Evolutionary conservation across 1,140 invertebrate species (phyloP), one percentile per base, ranked within the genome.

Genomic region (Hylaeus volcanicus): DNA sequence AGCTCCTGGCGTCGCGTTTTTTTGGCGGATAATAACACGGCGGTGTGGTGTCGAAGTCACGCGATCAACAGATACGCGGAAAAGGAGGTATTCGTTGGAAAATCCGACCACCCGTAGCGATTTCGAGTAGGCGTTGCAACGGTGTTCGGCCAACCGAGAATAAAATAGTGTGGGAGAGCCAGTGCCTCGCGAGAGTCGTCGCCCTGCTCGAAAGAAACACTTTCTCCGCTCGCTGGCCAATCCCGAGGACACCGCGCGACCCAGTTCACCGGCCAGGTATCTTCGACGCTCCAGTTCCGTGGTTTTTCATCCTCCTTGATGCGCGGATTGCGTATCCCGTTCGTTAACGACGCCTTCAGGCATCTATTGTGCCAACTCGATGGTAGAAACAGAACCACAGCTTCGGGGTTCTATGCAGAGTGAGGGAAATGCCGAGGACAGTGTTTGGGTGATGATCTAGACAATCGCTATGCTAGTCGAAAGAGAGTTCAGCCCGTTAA

Each of bases 101-200:
- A 87, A 86, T 61, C 82, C 53, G 87, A 86, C 86, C 84, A 88
- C 86, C 84, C 84, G 79, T 81, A 65, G 58, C 74, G 83, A 14
- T 9, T 76, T 75, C n/a, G 81, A 86, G 88, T 89, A 85, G 89
- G 89, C 89, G 88, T 87, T 79, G 83, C 79, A 79, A 45, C 79
- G 78, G 78, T 86, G 87, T 81, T 84, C 84, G 81, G 64, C 81
- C 80, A 68, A 82, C 51, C 72, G 76, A 72, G 82, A 60, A 81
- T 89, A 88, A 90, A 88, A 89, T 88, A 91, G 89, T 91, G 90
- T 91, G 90, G 90, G 91, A 91, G 90, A 90, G 83, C 63, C 53
- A 63, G 48, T 69, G 55, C 6, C 55, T 26, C 41, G 53, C 53
- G 60, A 74, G 12, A 45, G 39, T 61, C 80, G 60, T 64, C 77